Base-by-base conservation (phyloP, 2,888 invertebrate genomes). In the Andrena marginata region DNA sequence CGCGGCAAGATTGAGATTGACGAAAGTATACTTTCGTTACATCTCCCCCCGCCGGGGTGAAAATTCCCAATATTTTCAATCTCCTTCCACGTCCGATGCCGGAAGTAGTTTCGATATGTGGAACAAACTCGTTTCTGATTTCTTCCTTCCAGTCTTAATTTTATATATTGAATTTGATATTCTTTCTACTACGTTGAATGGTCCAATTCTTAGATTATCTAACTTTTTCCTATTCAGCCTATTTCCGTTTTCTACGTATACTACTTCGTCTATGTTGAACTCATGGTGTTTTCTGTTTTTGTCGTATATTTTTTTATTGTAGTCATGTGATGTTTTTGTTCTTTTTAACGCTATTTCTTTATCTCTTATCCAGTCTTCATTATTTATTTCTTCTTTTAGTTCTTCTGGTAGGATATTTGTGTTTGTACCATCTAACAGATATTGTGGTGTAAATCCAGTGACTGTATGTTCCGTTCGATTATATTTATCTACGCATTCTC, bases 381-480 rank as follows among this genome's bases (percentile, higher is more conserved):
- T 49, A 35, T 54, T 56, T 1, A 42, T 56, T 26, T 26, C n/a
- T 64, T 20, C 16, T 51, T 42, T 63, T 65, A 73, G 7, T 33
- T 64, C 64, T 16, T 73, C 33, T 10, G 73, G 64, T 64, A 64
- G 0, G 2, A 26, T 73, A 2, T 13, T 64, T 3, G 26, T 56
- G 26, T 56, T 29, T 65, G 54, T 64, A 2, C 63, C 73, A 35
- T 73, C 54, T 54, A 73, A 26, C 35, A 73, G 31, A 42, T 73
- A 73, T 29, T 35, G 16, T 2, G 73, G 73, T 23, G 54, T 42
- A 29, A 73, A 73, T 1, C 73, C 56, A 51, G 72, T 72, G 13
- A 72, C 54, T 42, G 72, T 33, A 16, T 80, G 42, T 63, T 76
- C 78, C 26, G 56, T 49, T n/a, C 8, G 16, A 26, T 68, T 68